Percentiles rank a stretch among this genome's conserved stretches.
Evolutionary conservation across 2,113 vertebrate species (phyloP).

Genomic region (Dipodomys ordii): DNA sequence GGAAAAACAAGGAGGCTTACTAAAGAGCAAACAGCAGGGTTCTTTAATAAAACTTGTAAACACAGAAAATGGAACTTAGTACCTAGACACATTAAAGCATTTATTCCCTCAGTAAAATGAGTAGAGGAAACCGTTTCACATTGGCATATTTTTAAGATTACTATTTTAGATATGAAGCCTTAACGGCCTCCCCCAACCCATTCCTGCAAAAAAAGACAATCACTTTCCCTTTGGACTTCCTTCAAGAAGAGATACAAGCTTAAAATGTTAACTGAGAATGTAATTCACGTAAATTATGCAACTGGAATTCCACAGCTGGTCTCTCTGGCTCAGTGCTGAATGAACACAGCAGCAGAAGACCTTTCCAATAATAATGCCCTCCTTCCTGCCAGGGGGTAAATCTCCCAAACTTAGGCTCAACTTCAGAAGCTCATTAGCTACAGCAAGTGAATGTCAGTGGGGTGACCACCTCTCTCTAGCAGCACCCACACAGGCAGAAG

Average conservation of each 20-base stretch:
- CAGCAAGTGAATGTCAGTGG: constrained; percentile 78
- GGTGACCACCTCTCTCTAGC: constrained; percentile 58
- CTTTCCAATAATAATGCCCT: constrained; percentile 82
- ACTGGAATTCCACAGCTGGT: constrained; percentile 86
- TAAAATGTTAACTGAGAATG: constrained; percentile 76
- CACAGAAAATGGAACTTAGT: constrained; percentile 72
- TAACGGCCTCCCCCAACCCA: constrained; percentile 7
- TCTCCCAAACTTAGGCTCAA: constrained; percentile 85
- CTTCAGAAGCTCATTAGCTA: constrained; percentile 85
- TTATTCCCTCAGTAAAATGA: constrained; percentile 40
- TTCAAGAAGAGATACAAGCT: constrained; percentile 75
- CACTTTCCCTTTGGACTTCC: constrained; percentile 59
- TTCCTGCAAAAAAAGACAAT: constrained; percentile 35
- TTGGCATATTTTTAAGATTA: constrained; percentile 53
- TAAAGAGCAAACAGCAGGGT: constrained; percentile 25
- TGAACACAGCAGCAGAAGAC: constrained; percentile 73
- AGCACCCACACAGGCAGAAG: constrained; percentile 57
- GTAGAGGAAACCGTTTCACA: constrained; percentile 63
- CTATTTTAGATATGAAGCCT: constrained; percentile 8
- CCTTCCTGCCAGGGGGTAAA: constrained; percentile 72
- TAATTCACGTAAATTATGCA: constrained; percentile 87
- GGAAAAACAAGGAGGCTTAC: constrained; percentile 50
- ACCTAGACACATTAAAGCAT: constrained; percentile 68
- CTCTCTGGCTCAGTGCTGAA: constrained; percentile 75
- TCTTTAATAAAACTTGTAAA: constrained; percentile 70